Base-by-base conservation (phyloP, 2,797 vertebrate genomes). In the Garrulus glandarius region DNA sequence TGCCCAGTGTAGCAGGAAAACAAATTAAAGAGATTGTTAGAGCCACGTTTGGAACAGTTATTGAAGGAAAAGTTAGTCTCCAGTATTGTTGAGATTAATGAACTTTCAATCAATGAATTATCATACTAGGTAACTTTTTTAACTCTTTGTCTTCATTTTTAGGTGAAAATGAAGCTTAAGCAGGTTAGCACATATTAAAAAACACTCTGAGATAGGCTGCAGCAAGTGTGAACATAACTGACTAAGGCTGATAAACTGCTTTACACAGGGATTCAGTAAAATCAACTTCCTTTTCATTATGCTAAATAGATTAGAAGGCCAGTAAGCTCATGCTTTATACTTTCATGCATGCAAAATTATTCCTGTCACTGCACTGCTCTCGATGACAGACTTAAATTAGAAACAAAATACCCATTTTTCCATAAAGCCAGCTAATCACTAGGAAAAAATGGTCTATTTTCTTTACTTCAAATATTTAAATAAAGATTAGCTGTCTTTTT, bases 381-480 rank as follows among this genome's bases (percentile, higher is more conserved):
- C 8, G 1, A 6, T 82, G 65, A 93, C 20, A 77, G 69, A 69
- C 19, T 91, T 68, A 59, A 83, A 94, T 59, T 84, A 78, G 86
- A 92, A 93, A 90, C 72, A 79, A 93, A 95, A 65, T 16, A 78
- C 29, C 36, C 61, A 60, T 49, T 79, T 92, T 88, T 65, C 74
- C 69, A 79, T 63, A 91, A 74, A 89, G 59, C 19, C 74, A 87
- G 49, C 24, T 84, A 76, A 94, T 88, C 71, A 49, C 63, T n/a
- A 17, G 34, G 32, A 43, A 43, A 76, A 92, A 87, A 89, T 10
- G 32, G 64, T 30, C 27, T 7, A 67, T 60, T 94, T 81, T 74
- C 77, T 76, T 84, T 37, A 94, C 63, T 91, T 84, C 44, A 93
- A 91, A 89, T 89, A 95, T 79, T 96, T 93, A 84, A 92, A 76